Base-by-base conservation (phyloP, 2,113 vertebrate genomes). In the Scytalopus superciliaris region DNA sequence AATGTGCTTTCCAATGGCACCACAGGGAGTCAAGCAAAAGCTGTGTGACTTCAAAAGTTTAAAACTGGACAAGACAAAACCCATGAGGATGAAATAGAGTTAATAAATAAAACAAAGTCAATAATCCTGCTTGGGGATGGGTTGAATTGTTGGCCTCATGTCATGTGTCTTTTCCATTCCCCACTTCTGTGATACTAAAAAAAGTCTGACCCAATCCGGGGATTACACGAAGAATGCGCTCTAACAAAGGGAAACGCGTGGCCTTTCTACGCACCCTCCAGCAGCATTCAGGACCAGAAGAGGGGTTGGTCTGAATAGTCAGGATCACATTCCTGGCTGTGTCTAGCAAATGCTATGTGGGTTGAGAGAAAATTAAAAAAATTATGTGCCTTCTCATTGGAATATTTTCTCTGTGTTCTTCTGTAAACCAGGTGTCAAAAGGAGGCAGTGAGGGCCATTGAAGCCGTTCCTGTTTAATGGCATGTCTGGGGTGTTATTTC, bases 211-310 rank as follows among this genome's bases (percentile, higher is more conserved):
- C 84, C 87, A 76, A 75, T 92, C 90, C 87, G 47, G 64, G 94
- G 95, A 91, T 97, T 96, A 96, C 79, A 80, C 2, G 4, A 94
- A 96, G 87, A 97, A 97, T 97, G 88, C 2, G 2, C 39, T 89
- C 77, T 69, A 81, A 97, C 96, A 97, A 97, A 97, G 86, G 52
- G 84, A 95, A 93, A 56, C 1, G 3, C 91, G 56, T 68, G 89
- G 91, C 87, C 91, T 95, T 86, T 91, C 88, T 88, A 27, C 88
- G 96, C 92, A 47, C 59, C 56, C 82, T 86, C 64, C 69, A 74
- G 59, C 1, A 5, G 87, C 87, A 93, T 88, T 73, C 39, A 55
- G 79, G 39, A 80, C 63, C 87, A 94, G 47, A 57, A 70, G 47
- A 93, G 90, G n/a, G 60, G 33, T 5, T 93, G 84, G 24, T 88